Conservation (phyloP, 64 coral and sea anemone species). For the Astreopora myriophthalma region DNA sequence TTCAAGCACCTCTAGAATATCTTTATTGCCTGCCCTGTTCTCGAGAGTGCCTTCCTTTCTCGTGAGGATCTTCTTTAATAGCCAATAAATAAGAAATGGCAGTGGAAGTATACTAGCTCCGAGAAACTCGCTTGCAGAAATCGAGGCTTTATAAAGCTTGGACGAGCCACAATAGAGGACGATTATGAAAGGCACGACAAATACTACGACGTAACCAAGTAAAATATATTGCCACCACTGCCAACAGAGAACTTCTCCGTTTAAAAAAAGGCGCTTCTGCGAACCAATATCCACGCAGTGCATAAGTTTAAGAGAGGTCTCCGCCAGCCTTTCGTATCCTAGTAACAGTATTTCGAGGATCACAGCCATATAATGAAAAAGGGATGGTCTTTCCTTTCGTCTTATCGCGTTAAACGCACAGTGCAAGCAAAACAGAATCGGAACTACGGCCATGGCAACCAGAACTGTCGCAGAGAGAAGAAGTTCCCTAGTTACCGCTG, state of each 20-base stretch:
- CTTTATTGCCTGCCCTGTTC: background rate
- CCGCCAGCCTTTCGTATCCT: conserved; percentile 66
- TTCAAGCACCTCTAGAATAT: conserved; percentile 39
- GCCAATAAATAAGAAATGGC: conserved; percentile 47
- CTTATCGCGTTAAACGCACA: background rate
- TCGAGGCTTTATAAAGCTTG: background rate
- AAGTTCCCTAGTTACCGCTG: conserved; percentile 27
- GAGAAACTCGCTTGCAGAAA: conserved; percentile 48
- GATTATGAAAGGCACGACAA: conserved; percentile 53
- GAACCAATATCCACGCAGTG: conserved; percentile 14
- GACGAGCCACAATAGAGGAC: conserved; percentile 54
- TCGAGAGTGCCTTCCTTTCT: background rate
- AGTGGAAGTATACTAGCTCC: conserved; percentile 49
- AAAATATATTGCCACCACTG: conserved; percentile 68
- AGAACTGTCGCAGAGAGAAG: conserved; percentile 55
- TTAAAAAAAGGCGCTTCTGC: conserved; percentile 17
- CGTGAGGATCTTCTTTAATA: background rate
- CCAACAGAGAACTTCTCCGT: conserved; percentile 67
- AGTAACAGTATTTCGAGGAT: conserved; percentile 66
- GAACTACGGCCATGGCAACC: background rate
- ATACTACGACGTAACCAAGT: conserved; percentile 42
- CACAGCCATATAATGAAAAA: conserved; percentile 44
- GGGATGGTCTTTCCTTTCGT: background rate
- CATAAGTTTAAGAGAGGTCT: conserved; percentile 63
- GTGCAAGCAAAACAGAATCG: conserved; percentile 3